Evolutionary conservation across 2,888 invertebrate species (phyloP).

Genomic region (Gnatocerus cornutus): DNA sequence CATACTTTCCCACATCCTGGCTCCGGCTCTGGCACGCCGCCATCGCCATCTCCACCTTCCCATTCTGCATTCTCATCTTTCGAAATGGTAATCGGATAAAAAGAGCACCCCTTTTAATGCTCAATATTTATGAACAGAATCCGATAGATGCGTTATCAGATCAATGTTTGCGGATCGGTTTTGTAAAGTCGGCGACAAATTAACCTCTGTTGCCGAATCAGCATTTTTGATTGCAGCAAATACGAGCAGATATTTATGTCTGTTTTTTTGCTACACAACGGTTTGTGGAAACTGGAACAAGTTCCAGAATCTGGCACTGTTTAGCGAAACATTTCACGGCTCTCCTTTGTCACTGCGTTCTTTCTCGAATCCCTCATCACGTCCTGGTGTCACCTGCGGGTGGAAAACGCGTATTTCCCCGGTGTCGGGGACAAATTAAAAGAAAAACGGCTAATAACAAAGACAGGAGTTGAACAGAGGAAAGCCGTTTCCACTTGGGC

Average conservation of each 20-base stretch:
- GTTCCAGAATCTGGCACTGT: conserved; percentile 55
- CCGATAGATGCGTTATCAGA: conserved; percentile 38
- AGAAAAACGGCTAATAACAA: conserved; percentile 53
- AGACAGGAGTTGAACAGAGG: conserved; percentile 1
- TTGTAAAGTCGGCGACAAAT: conserved; percentile 32
- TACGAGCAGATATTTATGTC: conserved; percentile 29
- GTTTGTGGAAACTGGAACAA: neutral
- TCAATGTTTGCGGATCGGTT: conserved; percentile 36
- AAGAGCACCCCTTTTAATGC: conserved; percentile 35
- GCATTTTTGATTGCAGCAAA: conserved; percentile 41
- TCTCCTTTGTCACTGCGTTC: conserved; percentile 53
- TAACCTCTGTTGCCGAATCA: conserved; percentile 37
- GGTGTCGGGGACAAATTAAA: conserved; percentile 52
- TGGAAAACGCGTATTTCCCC: conserved; percentile 26
- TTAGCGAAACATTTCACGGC: conserved; percentile 59
- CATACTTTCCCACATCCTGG: no score
- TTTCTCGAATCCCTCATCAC: conserved; percentile 38
- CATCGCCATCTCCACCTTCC: neutral
- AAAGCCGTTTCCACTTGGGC: neutral
- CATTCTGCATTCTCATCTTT: conserved; percentile 23
- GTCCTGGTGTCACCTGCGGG: conserved; percentile 42
- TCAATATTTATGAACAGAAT: conserved; percentile 40
- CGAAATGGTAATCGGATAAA: conserved; percentile 39
- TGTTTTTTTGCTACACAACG: conserved; percentile 8
- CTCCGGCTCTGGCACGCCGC: no score